Evolutionary conservation across 2,113 vertebrate species (phyloP), one percentile per base, ranked within the genome.

Genomic region (Chionis minor): DNA sequence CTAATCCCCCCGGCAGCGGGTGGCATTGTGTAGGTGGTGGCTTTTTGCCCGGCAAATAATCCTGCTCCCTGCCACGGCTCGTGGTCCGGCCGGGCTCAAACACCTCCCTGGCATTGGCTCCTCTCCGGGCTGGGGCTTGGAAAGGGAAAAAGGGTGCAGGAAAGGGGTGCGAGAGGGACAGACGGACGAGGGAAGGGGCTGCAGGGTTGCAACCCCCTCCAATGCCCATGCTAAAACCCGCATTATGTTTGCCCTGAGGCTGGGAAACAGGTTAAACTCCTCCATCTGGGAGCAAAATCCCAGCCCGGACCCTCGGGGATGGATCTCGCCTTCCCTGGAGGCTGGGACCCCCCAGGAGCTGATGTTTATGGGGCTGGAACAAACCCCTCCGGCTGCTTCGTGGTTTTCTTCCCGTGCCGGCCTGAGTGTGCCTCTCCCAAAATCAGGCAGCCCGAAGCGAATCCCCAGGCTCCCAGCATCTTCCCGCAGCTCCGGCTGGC

Each of bases 21-120:
- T 83, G 67, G 30, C 91, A 56, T 56, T 54, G 83, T 72, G 79
- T 35, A 30, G 75, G 83, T 65, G 79, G 79, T 75, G 89, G 95
- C 83, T 66, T 78, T 91, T 94, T 96, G 95, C 94, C 89, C 1
- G 0, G 81, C 7, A n/a, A 58, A 82, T 85, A 78, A 89, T 95
- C 70, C 47, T 42, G 4, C 38, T 80, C 62, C 30, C 1, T 7
- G 58, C 49, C 62, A 17, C 0, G 2, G 51, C 81, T 59, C 4
- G 4, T 47, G 72, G 33, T 47, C 10, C 0, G 45, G 78, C 30
- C 2, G 32, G 28, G 70, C 58, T 86, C 45, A 10, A 21, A n/a
- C 65, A 6, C 20, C 35, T 7, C 5, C 1, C 47, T 44, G 94
- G 69, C 56, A 28, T 26, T 14, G 8, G 38, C 23, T 15, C 18